Percentiles rank a stretch among this genome's conserved stretches.
These are phyloP conservation scores for Liasis olivaceus DNA, from an alignment of 2,797 vertebrate genomes.

Conservation along the genomic window DNA sequence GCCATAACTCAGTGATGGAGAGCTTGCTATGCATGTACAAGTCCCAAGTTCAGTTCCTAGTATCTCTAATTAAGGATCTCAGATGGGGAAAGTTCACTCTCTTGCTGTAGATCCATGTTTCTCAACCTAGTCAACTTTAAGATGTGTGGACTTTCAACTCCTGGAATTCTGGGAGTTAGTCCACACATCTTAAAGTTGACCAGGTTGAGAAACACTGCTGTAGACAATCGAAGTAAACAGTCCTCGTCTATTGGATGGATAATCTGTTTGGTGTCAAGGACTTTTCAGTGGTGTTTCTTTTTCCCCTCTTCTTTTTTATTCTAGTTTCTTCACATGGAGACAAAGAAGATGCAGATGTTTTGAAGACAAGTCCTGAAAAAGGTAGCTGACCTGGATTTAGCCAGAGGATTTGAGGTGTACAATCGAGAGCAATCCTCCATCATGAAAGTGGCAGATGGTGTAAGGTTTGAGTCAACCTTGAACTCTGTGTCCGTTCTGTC, in stretches of 20 bases:
- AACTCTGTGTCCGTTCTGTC: neutral
- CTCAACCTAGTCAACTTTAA: neutral
- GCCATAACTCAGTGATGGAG: neutral
- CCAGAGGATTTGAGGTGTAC: neutral
- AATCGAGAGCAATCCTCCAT: neutral
- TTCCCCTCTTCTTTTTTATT: constrained; percentile 23
- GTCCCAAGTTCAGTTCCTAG: neutral
- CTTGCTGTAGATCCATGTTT: neutral
- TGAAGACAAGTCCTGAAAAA: constrained; percentile 88
- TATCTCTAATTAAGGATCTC: neutral
- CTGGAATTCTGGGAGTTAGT: neutral
- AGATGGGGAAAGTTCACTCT: neutral
- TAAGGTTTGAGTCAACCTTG: neutral
- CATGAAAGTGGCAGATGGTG: neutral
- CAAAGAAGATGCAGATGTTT: constrained; percentile 80
- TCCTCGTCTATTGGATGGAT: neutral
- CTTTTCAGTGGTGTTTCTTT: neutral
- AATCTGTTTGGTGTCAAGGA: neutral
- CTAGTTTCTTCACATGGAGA: constrained; percentile 79
- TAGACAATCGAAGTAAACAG: neutral
- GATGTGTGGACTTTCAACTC: neutral
- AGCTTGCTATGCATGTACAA: neutral
- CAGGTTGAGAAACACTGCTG: neutral
- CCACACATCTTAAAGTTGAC: neutral
- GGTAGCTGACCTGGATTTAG: constrained; percentile 72